Evolutionary conservation across 1,140 invertebrate genomes (phyloP).

Genomic region (Zaprionus africanus): DNA sequence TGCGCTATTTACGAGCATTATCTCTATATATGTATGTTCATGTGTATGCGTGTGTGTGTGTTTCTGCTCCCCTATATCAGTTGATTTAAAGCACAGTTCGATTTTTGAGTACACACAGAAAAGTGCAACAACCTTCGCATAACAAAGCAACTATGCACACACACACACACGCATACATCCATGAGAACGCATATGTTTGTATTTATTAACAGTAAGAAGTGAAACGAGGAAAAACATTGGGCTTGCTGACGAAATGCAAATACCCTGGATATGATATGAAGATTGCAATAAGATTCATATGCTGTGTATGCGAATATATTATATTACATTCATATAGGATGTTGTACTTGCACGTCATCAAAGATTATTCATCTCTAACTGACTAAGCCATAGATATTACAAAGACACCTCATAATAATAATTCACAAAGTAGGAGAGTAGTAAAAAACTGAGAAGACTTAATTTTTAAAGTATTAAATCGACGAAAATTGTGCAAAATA

Average conservation of each 20-base stretch:
- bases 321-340: background rate
- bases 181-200: background rate
- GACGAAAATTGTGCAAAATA: too few relatives aligned
- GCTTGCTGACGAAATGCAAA: constrained; percentile 7
- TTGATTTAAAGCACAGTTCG: constrained; percentile 7
- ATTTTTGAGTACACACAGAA: constrained; percentile 22
- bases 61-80: background rate
- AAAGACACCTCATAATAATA: too few relatives aligned
- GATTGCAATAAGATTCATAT: constrained; percentile 8
- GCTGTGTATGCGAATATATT: background rate
- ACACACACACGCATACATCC: constrained; percentile 1
- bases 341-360: background rate
- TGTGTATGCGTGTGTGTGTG: background rate
- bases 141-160: constrained; percentile 14
- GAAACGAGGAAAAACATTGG: background rate
- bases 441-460: too few relatives aligned
- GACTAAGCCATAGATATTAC: background rate
- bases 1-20: constrained; percentile 7
- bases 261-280: constrained; percentile 6
- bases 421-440: too few relatives aligned
- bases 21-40: background rate
- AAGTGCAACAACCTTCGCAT: constrained; percentile 17
- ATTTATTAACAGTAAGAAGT: constrained; percentile 2
- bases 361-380: background rate
- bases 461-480: too few relatives aligned